A percentile compares a stretch with the other conserved stretches of the same genome.
phyloP scores from a whole-genome alignment of 1,140 invertebrate genomes.

The Oscheius sp. region DNA sequence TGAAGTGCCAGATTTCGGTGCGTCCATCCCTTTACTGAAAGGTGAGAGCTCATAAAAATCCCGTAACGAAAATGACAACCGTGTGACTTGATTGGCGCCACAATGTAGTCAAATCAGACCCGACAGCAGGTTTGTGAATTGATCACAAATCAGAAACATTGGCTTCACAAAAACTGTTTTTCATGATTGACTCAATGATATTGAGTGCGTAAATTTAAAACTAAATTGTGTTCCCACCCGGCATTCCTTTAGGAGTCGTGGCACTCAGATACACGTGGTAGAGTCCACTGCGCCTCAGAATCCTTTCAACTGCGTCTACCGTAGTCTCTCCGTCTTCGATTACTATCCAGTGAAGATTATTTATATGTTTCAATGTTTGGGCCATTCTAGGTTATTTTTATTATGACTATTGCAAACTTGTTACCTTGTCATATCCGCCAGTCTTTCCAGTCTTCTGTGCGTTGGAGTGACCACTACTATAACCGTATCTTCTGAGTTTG shows the following conservation, averaged over 20 bases:
- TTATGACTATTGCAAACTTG: no score
- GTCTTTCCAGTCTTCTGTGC: no score
- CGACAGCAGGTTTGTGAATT: no score
- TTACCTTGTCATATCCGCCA: no score
- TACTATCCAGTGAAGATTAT: slow-evolving; percentile 90
- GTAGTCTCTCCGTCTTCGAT: slow-evolving; percentile 81
- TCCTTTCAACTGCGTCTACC: slow-evolving; percentile 74
- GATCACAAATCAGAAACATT: neutral
- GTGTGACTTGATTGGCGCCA: no score
- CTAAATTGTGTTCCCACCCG: neutral
- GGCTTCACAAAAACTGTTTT: neutral
- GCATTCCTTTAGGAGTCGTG: slow-evolving; percentile 69
- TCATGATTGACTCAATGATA: neutral
- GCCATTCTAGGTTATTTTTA: no score
- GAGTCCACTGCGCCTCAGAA: slow-evolving; percentile 70
- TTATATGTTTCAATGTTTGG: slow-evolving; percentile 80
- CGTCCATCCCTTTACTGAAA: slow-evolving; percentile 63
- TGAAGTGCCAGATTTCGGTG: slow-evolving; percentile 78
- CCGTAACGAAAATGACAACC: neutral
- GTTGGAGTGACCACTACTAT: no score
- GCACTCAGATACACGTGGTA: slow-evolving; percentile 76
- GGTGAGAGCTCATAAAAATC: slow-evolving; percentile 54
- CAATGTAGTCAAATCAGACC: no score
- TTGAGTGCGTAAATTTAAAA: neutral
- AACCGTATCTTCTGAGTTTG: no score